Evolutionary conservation across 2,113 vertebrate species (phyloP).

Genomic region (Vombatus ursinus): DNA sequence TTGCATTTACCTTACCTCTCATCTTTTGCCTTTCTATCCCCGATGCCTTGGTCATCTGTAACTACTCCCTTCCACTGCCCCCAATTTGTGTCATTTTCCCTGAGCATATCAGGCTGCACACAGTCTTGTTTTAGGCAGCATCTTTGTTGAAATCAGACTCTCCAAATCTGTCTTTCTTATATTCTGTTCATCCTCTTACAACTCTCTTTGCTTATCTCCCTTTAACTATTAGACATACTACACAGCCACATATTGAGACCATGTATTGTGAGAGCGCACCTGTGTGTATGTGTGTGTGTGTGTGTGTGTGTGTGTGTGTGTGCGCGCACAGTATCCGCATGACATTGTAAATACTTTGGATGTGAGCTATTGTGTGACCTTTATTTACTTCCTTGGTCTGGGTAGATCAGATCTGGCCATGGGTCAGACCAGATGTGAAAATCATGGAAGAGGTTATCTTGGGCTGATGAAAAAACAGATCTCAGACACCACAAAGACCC

Average conservation of each 20-base stretch:
- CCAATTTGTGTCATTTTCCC: not conserved
- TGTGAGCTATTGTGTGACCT: not conserved
- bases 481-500: not conserved
- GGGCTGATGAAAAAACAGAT: not conserved
- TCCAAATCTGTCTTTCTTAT: not conserved
- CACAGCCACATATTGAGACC: not conserved
- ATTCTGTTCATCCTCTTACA: no score
- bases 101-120: not conserved
- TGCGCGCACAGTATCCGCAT: not conserved
- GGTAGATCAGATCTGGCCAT: not conserved
- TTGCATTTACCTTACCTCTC: not conserved
- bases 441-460: constrained; percentile 18
- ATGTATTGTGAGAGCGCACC: not conserved
- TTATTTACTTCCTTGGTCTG: not conserved
- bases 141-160: not conserved
- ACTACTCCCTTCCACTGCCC: not conserved
- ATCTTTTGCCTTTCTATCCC: not conserved
- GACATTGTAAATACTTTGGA: not conserved
- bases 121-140: not conserved
- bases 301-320: not conserved
- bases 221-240: not conserved
- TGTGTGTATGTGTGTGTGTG: not conserved
- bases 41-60: not conserved
- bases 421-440: not conserved
- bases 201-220: not conserved